These are phyloP conservation scores for Petrosia ficiformis DNA, from an alignment of 37 sponge, comb jelly and placozoan genomes.

Conservation along the genomic window DNA sequence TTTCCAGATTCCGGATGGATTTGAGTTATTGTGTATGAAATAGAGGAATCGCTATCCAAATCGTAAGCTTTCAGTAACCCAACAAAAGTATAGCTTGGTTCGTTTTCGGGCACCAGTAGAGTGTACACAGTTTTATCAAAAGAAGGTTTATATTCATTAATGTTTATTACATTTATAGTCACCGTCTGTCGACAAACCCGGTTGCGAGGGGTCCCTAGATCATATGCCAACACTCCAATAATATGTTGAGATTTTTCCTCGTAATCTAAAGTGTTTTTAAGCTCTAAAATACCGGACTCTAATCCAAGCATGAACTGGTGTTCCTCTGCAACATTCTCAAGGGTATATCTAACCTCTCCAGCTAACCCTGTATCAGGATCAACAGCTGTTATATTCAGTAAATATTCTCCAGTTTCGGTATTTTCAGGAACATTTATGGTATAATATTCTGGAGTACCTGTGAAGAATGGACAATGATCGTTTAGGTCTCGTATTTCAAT, in stretches of 20 bases:
- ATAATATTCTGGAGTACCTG: neutral
- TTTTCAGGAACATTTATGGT: conserved; percentile 33
- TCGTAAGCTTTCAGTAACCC: conserved; percentile 39
- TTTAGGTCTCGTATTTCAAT: conserved; percentile 45
- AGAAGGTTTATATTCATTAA: conserved; percentile 51
- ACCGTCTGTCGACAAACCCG: conserved; percentile 21
- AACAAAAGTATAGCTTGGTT: neutral
- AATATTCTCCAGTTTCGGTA: neutral
- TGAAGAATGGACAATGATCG: conserved; percentile 41
- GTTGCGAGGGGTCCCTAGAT: conserved; percentile 26
- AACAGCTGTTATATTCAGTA: conserved; percentile 26
- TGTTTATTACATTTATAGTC: conserved; percentile 17
- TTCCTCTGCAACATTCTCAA: conserved; percentile 12
- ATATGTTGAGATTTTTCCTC: conserved; percentile 20
- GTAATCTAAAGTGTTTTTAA: conserved; percentile 18
- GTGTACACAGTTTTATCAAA: conserved; percentile 17
- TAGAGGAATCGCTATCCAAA: conserved; percentile 16
- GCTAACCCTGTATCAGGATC: conserved; percentile 46
- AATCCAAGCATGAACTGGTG: conserved; percentile 18
- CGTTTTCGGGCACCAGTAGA: conserved; percentile 24
- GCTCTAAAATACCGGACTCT: conserved; percentile 10
- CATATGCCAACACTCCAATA: conserved; percentile 33
- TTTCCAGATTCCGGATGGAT: no score
- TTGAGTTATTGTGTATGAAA: neutral
- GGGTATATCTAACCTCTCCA: conserved; percentile 22